These are phyloP conservation scores for Rallus crepitans DNA, from an alignment of 2,797 vertebrate species.

Conservation along the genomic window DNA sequence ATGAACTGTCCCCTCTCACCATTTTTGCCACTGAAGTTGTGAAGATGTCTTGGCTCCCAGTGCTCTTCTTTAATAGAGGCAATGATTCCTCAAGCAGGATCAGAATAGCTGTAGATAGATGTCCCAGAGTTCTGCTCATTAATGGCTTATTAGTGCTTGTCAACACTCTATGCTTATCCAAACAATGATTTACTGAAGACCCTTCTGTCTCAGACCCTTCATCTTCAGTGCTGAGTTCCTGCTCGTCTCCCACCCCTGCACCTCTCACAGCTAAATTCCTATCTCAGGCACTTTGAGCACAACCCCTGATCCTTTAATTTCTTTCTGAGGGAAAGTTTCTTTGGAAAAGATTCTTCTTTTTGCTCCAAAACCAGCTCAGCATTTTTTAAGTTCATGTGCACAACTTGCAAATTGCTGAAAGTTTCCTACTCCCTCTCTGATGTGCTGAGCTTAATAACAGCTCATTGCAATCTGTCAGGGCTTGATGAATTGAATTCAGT, in stretches of 20 bases:
- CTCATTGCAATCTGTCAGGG: background rate
- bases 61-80: background rate
- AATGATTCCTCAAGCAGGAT: background rate
- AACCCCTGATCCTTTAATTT: background rate
- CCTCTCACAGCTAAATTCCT: background rate
- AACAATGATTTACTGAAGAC: background rate
- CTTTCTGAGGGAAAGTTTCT: background rate
- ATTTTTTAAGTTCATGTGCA: conserved; percentile 17
- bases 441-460: background rate
- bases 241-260: background rate
- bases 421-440: background rate
- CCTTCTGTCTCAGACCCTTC: background rate
- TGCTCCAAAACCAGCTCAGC: conserved; percentile 7
- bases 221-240: background rate
- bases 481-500: background rate
- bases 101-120: background rate
- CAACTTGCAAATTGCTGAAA: conserved; percentile 8
- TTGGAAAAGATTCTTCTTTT: background rate
- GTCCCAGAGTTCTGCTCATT: background rate
- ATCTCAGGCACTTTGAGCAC: background rate
- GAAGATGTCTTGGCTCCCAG: background rate
- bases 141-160: background rate
- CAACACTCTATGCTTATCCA: background rate
- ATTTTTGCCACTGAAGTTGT: background rate
- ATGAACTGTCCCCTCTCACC: background rate